Percentiles rank a stretch among this genome's conserved stretches.
phyloP scores from a whole-genome alignment of 2,797 vertebrate species.

The Malacoctenus gilli region DNA sequence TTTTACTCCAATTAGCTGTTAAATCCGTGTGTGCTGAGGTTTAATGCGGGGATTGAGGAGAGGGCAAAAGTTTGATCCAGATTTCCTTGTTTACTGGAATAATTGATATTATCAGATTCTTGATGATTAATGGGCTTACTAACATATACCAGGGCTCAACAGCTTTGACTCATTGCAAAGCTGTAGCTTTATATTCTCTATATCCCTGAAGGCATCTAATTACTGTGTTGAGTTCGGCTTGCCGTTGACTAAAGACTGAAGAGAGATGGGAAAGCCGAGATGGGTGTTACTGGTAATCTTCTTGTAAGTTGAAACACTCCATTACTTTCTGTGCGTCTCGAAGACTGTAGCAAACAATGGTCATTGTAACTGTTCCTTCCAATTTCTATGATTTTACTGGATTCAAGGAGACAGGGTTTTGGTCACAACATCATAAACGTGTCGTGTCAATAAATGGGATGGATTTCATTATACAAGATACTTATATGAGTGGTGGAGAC shows the following conservation, averaged over 20 bases:
- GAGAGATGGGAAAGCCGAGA: conserved; percentile 21
- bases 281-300: conserved; percentile 25
- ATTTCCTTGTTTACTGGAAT: conserved; percentile 72
- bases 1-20: conserved; percentile 72
- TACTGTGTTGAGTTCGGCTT: conserved; percentile 42
- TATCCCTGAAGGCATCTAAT: conserved; percentile 64
- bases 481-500: no score
- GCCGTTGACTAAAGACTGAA: conserved; percentile 20
- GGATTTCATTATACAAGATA: no score
- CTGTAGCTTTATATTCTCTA: conserved; percentile 46
- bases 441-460: no score
- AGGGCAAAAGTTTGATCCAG: conserved; percentile 60
- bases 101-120: conserved; percentile 77
- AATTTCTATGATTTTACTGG: not conserved
- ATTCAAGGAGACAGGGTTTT: no score
- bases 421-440: no score
- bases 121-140: conserved; percentile 72
- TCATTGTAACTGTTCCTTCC: not conserved
- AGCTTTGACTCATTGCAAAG: conserved; percentile 59
- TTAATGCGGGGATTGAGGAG: conserved; percentile 65
- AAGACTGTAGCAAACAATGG: not conserved
- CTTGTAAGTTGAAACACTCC: conserved; percentile 17
- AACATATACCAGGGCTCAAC: conserved; percentile 53
- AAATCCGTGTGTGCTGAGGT: conserved; percentile 59
- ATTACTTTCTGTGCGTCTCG: conserved; percentile 9